Percentiles rank a stretch among this genome's conserved stretches.
Conservation (phyloP, 2,797 vertebrate genomes). For the Otolemur crassicaudatus region DNA sequence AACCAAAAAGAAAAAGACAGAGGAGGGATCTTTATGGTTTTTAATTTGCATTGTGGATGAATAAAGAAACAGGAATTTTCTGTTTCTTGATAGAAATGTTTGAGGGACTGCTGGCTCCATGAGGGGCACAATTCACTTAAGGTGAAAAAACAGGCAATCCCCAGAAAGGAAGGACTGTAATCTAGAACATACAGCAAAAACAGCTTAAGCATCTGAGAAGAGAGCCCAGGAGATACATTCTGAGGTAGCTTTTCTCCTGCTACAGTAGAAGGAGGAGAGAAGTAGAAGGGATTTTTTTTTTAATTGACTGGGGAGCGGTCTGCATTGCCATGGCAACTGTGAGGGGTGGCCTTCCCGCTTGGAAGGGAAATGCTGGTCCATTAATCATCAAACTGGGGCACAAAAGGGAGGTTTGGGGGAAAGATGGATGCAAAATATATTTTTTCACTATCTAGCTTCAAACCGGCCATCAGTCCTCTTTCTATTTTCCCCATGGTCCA, state of each 20-base stretch:
- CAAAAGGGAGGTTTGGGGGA: conserved; percentile 74
- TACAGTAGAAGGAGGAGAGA: conserved; percentile 41
- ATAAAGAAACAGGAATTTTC: conserved; percentile 42
- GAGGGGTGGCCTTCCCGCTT: conserved; percentile 78
- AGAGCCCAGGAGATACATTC: conserved; percentile 30
- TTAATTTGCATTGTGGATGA: conserved; percentile 20
- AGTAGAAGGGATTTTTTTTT: conserved; percentile 68
- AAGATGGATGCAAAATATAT: conserved; percentile 57
- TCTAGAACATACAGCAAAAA: neutral
- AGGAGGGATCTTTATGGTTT: neutral
- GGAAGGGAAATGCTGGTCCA: conserved; percentile 81
- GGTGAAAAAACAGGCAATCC: conserved; percentile 16
- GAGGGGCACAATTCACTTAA: neutral
- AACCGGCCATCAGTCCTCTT: conserved; percentile 19
- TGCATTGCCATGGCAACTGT: conserved; percentile 80
- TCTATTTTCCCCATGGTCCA: neutral
- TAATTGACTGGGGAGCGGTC: conserved; percentile 81
- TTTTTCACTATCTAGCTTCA: conserved; percentile 60
- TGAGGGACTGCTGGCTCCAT: neutral
- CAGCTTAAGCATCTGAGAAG: neutral
- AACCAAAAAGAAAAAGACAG: conserved; percentile 17
- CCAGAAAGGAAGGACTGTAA: neutral
- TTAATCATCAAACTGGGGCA: conserved; percentile 84
- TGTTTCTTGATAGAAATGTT: neutral
- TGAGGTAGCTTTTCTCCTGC: conserved; percentile 53